Base-by-base conservation (phyloP, 2,888 invertebrate species). In the Hirtodrosophila confusa region DNA sequence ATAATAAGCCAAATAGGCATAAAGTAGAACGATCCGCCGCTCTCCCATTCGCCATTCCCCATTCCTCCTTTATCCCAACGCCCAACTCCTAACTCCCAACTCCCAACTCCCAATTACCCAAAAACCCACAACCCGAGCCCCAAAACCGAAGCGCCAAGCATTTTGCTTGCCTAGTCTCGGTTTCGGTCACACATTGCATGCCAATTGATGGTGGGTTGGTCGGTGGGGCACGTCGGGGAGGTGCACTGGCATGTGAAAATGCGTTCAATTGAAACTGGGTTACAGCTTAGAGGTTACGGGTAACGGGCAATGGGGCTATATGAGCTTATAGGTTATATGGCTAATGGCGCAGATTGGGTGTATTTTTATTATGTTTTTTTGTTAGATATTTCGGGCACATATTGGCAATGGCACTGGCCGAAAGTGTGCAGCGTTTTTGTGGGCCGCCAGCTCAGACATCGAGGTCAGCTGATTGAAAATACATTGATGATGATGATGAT, bases 191-290 rank as follows among this genome's bases (percentile, higher is more conserved):
- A 76, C 73, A 76, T 57, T 64, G 73, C 61, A 72, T 57, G 67
- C 67, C 72, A 71, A 73, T 75, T 60, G 67, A 53, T 53, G 60
- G 36, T 41, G 56, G 35, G 10, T 17, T 4, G 24, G 10, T 17
- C 27, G 27, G 27, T 27, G 4, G 33, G 31, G 12, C 8, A 10
- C 27, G 31, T 8, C 31, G 54, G 37, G 49, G 43, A 54, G 78
- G 85, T 78, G 82, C 82, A 87, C 54, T 87, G 83, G 83, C 86
- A 87, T 82, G 88, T 82, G 82, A 82, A 87, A 82, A 82, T 85
- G 88, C 82, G 82, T 82, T 87, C 76, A 87, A 85, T 82, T 85
- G 88, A 82, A 82, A 87, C 88, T 82, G 88, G 83, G 82, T 82
- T 85, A 87, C 79, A 72, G 76, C 69, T 80, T 75, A 56, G 70